Percentiles rank a stretch among this genome's conserved stretches.
phyloP scores from a whole-genome alignment of 2,888 invertebrate species.

The Erannis defoliaria region DNA sequence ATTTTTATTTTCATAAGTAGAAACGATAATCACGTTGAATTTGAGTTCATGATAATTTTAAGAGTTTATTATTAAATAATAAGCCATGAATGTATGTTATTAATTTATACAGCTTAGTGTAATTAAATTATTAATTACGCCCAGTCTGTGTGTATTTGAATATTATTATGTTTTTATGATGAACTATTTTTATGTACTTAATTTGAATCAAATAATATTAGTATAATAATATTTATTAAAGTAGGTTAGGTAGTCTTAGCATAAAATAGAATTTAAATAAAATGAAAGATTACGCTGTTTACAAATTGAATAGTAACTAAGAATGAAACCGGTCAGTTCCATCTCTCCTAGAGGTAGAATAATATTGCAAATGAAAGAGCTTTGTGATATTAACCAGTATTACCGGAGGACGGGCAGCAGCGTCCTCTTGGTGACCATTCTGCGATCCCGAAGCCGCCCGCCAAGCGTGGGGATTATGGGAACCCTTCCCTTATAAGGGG shows the following conservation, averaged over 20 bases:
- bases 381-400: conserved; percentile 4
- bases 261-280: no score
- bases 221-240: not conserved
- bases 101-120: conserved; percentile 7
- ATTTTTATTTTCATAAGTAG: not conserved
- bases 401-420: no score
- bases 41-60: conserved; percentile 1
- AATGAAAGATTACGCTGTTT: no score
- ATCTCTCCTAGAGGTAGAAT: not conserved
- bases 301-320: no score
- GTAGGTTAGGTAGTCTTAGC: no score
- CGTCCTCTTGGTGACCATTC: no score
- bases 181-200: conserved; percentile 16
- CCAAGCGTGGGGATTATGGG: no score
- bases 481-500: no score
- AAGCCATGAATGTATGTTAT: not conserved
- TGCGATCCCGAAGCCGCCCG: no score
- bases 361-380: not conserved
- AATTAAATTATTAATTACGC: conserved; percentile 37
- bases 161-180: not conserved
- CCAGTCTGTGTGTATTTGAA: not conserved
- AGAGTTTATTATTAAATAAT: not conserved
- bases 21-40: not conserved
- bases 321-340: not conserved
- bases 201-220: not conserved